Percentiles rank a stretch among this genome's conserved stretches.
Evolutionary conservation across 2,113 vertebrate species (phyloP).

Genomic region (Etia nguti): DNA sequence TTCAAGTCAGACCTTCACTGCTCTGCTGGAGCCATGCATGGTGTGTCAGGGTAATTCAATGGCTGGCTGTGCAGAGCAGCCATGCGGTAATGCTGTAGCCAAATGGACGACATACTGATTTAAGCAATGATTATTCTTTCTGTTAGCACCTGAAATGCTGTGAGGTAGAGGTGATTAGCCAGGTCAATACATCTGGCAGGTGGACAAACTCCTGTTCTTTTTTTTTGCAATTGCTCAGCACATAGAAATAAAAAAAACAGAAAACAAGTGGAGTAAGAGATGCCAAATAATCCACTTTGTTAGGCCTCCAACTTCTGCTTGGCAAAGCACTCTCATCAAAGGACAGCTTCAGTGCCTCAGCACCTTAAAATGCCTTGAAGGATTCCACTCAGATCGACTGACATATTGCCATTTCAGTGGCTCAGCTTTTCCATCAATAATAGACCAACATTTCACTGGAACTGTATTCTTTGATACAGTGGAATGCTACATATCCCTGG

Average conservation of each 20-base stretch:
- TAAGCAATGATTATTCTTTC: slow-evolving; percentile 61
- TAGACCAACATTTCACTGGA: slow-evolving; percentile 25
- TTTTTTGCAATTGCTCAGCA: slow-evolving; percentile 47
- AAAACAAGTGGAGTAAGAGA: slow-evolving; percentile 38
- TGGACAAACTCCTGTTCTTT: slow-evolving; percentile 41
- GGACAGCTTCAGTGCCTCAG: slow-evolving; percentile 43
- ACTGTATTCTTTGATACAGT: background rate
- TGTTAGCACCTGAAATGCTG: slow-evolving; percentile 63
- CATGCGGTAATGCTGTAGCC: slow-evolving; percentile 33
- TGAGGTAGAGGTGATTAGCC: slow-evolving; percentile 56
- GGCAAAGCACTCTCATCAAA: slow-evolving; percentile 42
- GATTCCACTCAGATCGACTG: slow-evolving; percentile 46
- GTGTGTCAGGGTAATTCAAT: slow-evolving; percentile 42
- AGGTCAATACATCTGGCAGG: slow-evolving; percentile 65
- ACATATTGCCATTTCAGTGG: slow-evolving; percentile 47
- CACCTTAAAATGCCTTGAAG: slow-evolving; percentile 51
- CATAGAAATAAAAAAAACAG: background rate
- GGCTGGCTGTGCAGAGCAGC: slow-evolving; percentile 32
- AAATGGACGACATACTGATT: slow-evolving; percentile 46
- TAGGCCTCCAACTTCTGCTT: slow-evolving; percentile 57
- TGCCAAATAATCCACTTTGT: slow-evolving; percentile 68
- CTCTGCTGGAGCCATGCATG: slow-evolving; percentile 43
- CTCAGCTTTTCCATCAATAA: slow-evolving; percentile 28
- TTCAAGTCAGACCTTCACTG: slow-evolving; percentile 34
- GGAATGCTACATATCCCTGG: slow-evolving; percentile 7